phyloP scores from a whole-genome alignment of 2,797 vertebrate genomes.

The Leontopithecus rosalia region DNA sequence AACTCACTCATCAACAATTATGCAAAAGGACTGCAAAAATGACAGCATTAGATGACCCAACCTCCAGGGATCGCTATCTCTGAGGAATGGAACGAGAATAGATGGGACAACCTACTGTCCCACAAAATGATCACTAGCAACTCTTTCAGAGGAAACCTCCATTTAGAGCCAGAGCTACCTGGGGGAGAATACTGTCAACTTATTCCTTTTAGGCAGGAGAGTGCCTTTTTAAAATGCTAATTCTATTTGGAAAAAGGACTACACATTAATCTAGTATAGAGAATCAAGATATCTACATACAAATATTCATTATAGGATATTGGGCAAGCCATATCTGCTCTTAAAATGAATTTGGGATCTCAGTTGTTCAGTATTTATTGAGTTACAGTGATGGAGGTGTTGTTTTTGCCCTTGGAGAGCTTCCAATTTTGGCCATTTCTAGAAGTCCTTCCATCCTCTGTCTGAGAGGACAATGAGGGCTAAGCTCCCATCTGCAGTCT shows the following conservation, averaged over 20 bases:
- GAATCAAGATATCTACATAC: neutral
- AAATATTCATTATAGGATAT: conserved; percentile 24
- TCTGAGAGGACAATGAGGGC: neutral
- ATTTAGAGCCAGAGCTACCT: neutral
- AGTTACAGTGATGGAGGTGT: neutral
- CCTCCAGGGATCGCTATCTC: neutral
- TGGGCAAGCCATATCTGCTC: neutral
- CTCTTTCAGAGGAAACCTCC: neutral
- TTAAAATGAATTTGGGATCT: conserved; percentile 38
- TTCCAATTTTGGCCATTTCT: neutral
- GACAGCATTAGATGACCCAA: neutral
- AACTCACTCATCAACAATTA: conserved; percentile 41
- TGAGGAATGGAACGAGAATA: neutral
- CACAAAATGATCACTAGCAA: conserved; percentile 11
- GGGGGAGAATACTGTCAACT: neutral
- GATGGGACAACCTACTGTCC: neutral
- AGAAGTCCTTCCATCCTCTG: neutral
- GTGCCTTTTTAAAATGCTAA: neutral
- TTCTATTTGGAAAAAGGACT: conserved; percentile 11
- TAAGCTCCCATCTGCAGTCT: neutral
- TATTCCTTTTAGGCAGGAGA: neutral
- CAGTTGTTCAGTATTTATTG: conserved; percentile 26
- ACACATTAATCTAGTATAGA: conserved; percentile 23
- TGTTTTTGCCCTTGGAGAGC: neutral
- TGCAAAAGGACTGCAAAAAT: neutral